A percentile compares a stretch with the other conserved stretches of the same genome.
Conservation (phyloP, 2,113 vertebrate genomes). For the Oplegnathus fasciatus region DNA sequence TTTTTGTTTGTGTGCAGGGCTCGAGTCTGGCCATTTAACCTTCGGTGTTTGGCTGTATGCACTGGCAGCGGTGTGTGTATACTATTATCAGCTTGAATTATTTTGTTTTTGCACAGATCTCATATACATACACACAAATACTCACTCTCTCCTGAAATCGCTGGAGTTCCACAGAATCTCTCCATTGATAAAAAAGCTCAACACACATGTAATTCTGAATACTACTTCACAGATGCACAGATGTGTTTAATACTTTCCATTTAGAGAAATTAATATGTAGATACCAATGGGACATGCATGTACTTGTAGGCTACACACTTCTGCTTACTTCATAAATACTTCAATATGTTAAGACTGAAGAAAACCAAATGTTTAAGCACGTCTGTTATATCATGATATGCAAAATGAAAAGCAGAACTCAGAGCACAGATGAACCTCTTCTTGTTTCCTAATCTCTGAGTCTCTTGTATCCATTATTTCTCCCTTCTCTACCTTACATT, state of each 20-base stretch:
- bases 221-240: background rate
- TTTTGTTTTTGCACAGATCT: background rate
- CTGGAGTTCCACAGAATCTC: background rate
- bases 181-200: background rate
- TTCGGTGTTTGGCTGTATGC: conserved; percentile 31
- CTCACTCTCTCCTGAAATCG: background rate
- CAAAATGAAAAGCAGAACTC: conserved; percentile 17
- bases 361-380: background rate
- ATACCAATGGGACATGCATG: background rate
- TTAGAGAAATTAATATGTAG: background rate
- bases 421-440: conserved; percentile 8
- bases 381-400: conserved; percentile 2
- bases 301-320: background rate
- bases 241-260: background rate
- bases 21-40: conserved; percentile 43
- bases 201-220: background rate
- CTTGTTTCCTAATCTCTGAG: conserved; percentile 12
- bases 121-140: background rate
- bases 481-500: background rate
- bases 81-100: conserved; percentile 1
- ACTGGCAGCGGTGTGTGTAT: background rate
- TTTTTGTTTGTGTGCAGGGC: conserved; percentile 53
- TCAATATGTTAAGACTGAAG: conserved; percentile 8
- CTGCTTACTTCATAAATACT: background rate
- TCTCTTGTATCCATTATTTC: conserved; percentile 23